These are phyloP conservation scores for Lordiphosa fenestrarum DNA, from an alignment of 2,888 invertebrate genomes.

Conservation along the genomic window DNA sequence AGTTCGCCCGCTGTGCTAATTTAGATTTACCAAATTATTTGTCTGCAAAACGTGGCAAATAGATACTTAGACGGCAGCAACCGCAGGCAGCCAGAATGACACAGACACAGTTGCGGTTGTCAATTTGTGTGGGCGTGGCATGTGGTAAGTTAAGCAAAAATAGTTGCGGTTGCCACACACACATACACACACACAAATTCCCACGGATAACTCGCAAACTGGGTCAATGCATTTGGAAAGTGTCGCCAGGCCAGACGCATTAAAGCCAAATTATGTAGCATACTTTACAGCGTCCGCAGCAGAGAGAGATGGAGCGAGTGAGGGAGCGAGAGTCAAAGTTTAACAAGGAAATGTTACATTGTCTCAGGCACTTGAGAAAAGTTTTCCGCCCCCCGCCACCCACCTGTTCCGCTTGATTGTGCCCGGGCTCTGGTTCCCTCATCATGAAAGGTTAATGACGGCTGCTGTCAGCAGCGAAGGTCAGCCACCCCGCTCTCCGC, in stretches of 20 bases:
- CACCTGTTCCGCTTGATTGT: constrained; percentile 72
- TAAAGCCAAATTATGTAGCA: constrained; percentile 24
- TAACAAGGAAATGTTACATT: constrained; percentile 25
- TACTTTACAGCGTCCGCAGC: constrained; percentile 3
- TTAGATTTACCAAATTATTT: constrained; percentile 12
- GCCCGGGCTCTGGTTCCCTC: constrained; percentile 47
- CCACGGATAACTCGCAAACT: constrained; percentile 28
- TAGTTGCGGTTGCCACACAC: constrained; percentile 17
- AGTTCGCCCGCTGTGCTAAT: background rate
- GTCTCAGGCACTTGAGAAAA: constrained; percentile 39
- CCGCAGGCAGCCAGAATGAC: constrained; percentile 16
- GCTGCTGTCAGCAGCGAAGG: constrained; percentile 74
- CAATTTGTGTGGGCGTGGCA: constrained; percentile 62
- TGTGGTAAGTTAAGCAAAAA: constrained; percentile 67
- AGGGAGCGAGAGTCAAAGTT: constrained; percentile 48
- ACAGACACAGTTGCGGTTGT: constrained; percentile 44
- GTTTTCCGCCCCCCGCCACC: constrained; percentile 25
- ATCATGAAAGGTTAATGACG: constrained; percentile 74
- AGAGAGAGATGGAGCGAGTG: background rate
- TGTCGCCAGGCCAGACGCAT: constrained; percentile 24
- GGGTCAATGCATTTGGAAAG: constrained; percentile 41
- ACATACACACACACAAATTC: constrained; percentile 14
- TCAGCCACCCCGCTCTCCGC: constrained; percentile 35
- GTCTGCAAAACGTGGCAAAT: constrained; percentile 13
- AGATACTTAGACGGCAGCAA: constrained; percentile 20